Evolutionary conservation across 2,888 invertebrate genomes (phyloP).

Genomic region (Dioctria linearis): DNA sequence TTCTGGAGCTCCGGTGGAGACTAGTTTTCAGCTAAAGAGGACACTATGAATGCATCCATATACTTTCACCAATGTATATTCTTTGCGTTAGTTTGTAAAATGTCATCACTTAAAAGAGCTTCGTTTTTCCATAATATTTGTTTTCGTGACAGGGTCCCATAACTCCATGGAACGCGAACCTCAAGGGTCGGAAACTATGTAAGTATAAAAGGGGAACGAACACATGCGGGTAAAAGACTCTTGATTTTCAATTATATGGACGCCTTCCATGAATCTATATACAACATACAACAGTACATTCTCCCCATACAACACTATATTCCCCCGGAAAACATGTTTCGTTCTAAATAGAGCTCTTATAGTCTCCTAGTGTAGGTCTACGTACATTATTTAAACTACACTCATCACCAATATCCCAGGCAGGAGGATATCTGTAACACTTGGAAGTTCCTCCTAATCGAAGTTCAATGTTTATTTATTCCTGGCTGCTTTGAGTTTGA

Average conservation of each 20-base stretch:
- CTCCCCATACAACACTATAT: too few relatives aligned
- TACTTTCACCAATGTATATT: too few relatives aligned
- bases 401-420: neutral
- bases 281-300: too few relatives aligned
- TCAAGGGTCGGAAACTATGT: too few relatives aligned
- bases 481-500: conserved; percentile 25
- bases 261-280: too few relatives aligned
- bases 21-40: too few relatives aligned
- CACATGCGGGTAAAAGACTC: neutral
- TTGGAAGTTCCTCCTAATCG: conserved; percentile 16
- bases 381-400: neutral
- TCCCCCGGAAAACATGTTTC: neutral
- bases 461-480: conserved; percentile 27
- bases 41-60: too few relatives aligned
- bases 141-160: neutral
- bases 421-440: neutral
- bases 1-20: too few relatives aligned
- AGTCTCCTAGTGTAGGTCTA: neutral
- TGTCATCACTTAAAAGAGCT: too few relatives aligned
- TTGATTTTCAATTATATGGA: too few relatives aligned
- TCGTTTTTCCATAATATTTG: neutral
- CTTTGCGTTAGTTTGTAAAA: too few relatives aligned
- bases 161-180: neutral
- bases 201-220: neutral
- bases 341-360: neutral